Evolutionary conservation across 2,797 vertebrate species (phyloP).

Genomic region (Lerista edwardsae): DNA sequence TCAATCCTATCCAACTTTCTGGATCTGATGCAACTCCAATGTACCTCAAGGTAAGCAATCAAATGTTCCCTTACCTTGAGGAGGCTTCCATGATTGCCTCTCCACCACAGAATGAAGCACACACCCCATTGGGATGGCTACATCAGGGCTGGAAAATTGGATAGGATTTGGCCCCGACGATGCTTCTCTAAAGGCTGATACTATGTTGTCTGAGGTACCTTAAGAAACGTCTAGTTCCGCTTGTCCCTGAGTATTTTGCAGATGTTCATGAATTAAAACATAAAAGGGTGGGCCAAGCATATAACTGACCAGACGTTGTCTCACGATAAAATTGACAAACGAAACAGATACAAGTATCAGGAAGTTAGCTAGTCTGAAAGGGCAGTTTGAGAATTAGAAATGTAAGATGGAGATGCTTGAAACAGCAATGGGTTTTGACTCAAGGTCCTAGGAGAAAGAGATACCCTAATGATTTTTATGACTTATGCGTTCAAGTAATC

Average conservation of each 20-base stretch:
- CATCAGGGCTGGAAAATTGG: too few relatives aligned
- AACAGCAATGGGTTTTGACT: neutral
- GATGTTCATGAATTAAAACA: neutral
- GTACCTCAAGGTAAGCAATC: too few relatives aligned
- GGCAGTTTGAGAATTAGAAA: neutral
- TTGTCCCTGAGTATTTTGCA: neutral
- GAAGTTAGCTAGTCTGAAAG: neutral
- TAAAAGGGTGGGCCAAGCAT: neutral
- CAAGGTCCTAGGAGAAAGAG: neutral
- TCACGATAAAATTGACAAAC: neutral
- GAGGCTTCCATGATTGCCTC: too few relatives aligned
- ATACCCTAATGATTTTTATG: neutral
- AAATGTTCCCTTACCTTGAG: too few relatives aligned
- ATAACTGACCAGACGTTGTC: neutral
- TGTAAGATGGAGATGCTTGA: neutral
- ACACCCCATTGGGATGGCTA: too few relatives aligned
- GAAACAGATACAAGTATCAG: neutral
- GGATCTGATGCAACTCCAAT: too few relatives aligned
- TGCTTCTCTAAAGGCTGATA: neutral
- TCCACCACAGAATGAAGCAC: too few relatives aligned
- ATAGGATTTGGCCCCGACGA: too few relatives aligned
- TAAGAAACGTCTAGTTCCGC: too few relatives aligned
- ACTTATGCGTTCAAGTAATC: neutral
- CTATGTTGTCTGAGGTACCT: neutral
- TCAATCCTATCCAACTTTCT: too few relatives aligned